Conservation (phyloP, 2,888 invertebrate species). For the Chaitophorus viminalis region DNA sequence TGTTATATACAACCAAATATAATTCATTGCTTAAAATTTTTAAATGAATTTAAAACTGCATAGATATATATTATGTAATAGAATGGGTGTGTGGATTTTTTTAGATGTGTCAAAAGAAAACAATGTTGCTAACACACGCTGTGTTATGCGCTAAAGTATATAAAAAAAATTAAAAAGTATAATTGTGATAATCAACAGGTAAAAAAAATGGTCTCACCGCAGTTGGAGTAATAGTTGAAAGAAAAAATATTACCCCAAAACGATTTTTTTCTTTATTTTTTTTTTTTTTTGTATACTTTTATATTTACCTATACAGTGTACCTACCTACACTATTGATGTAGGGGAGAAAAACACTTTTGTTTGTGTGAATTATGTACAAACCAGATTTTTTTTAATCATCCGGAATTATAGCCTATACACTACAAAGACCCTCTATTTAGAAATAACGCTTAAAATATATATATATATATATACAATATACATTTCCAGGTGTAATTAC, state of each 20-base stretch:
- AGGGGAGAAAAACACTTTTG: conserved; percentile 32
- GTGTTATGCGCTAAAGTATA: background rate
- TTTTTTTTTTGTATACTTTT: background rate
- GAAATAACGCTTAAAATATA: conserved; percentile 16
- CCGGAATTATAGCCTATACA: background rate
- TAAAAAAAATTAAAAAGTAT: conserved; percentile 15
- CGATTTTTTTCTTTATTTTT: background rate
- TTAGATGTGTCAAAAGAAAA: background rate
- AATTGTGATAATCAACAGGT: conserved; percentile 24
- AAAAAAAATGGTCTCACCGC: conserved; percentile 9
- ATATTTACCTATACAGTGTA: background rate
- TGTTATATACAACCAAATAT: too few species aligned
- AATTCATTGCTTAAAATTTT: too few species aligned
- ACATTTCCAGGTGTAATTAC: conserved; percentile 39
- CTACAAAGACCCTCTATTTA: conserved; percentile 8
- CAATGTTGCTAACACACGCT: background rate
- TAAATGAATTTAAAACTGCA: too few species aligned
- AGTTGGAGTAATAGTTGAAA: conserved; percentile 6
- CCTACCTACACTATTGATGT: background rate
- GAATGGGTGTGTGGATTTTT: background rate
- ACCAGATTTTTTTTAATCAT: conserved; percentile 44
- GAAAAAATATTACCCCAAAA: conserved; percentile 29
- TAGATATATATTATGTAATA: too few species aligned
- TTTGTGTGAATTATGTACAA: conserved; percentile 42
- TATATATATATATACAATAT: conserved; percentile 23